These are phyloP conservation scores for Catocala nupta DNA, from an alignment of 2,888 invertebrate species.

Conservation along the genomic window DNA sequence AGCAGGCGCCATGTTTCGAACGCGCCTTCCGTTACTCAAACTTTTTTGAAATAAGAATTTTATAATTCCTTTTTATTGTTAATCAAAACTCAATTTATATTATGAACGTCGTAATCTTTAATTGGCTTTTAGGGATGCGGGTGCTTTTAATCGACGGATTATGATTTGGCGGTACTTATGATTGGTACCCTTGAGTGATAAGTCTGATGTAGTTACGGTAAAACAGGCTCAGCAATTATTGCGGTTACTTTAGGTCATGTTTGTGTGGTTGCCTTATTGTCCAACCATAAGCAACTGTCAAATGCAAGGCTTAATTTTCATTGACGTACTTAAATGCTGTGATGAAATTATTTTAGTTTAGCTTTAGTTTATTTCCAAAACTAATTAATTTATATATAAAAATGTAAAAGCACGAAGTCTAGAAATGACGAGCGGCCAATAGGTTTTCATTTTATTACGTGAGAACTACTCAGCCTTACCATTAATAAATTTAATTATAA, in stretches of 20 bases:
- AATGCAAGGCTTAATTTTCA: no score
- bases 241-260: neutral
- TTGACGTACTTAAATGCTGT: no score
- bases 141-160: conserved; percentile 23
- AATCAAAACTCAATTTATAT: conserved; percentile 31
- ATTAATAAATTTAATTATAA: no score
- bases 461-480: no score
- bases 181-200: conserved; percentile 16
- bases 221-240: neutral
- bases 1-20: conserved; percentile 74
- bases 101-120: conserved; percentile 30
- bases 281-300: no score
- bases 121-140: conserved; percentile 39
- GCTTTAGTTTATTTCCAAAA: no score
- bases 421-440: no score
- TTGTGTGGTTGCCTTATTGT: neutral
- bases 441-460: no score
- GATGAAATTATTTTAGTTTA: no score
- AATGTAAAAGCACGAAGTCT: no score
- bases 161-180: conserved; percentile 22
- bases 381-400: no score
- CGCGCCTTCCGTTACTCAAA: conserved; percentile 66
- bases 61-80: conserved; percentile 27
- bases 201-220: conserved; percentile 9
- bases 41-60: conserved; percentile 41